Evolutionary conservation across 2,888 invertebrate genomes (phyloP), one percentile per base, ranked within the genome.

Genomic region (Lithophane semibrunnea): DNA sequence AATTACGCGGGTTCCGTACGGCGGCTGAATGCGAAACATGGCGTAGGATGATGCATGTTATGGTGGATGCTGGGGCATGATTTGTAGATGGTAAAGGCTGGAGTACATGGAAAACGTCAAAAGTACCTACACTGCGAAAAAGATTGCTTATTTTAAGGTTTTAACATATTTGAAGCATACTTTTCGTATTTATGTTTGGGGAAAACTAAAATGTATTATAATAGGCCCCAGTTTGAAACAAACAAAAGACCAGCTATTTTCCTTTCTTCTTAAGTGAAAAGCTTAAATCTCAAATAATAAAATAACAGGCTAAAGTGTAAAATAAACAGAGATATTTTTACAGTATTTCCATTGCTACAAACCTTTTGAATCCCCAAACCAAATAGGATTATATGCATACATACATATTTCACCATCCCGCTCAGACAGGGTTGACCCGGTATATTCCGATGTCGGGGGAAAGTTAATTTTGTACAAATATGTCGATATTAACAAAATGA

Each of bases 1-100:
- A 92, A 90, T 92, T 90, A 91, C 88, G 82, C 82, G 86, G 89
- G 86, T 88, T 85, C 85, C 80, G 87, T 73, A 90, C 91, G 90
- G 79, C 77, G 77, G 70, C 82, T 81, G 89, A 88, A 91, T 92
- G 88, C 88, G 86, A 82, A 89, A 80, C 75, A 52, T 74, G 75
- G 80, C 74, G 47, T 24, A 42, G 73, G 72, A 80, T 56, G 85
- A 80, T 79, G 82, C 73, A 68, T 76, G 79, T 68, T n/a, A n/a
- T 56, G 56, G 56, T 56, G 56, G 56, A 56, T 12, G 56, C 10
- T 73, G 56, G 49, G 67, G 16, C 52, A 44, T 49, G 13, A 37
- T 29, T 63, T 72, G 52, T 66, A 44, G 2, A 54, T 47, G 71
- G 49, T 44, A 4, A 10, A 47, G 58, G 3, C 29, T 44, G 16